A percentile compares a stretch with the other conserved stretches of the same genome.
Evolutionary conservation across 2,888 invertebrate genomes (phyloP).

Genomic region (Notodonta dromedarius): DNA sequence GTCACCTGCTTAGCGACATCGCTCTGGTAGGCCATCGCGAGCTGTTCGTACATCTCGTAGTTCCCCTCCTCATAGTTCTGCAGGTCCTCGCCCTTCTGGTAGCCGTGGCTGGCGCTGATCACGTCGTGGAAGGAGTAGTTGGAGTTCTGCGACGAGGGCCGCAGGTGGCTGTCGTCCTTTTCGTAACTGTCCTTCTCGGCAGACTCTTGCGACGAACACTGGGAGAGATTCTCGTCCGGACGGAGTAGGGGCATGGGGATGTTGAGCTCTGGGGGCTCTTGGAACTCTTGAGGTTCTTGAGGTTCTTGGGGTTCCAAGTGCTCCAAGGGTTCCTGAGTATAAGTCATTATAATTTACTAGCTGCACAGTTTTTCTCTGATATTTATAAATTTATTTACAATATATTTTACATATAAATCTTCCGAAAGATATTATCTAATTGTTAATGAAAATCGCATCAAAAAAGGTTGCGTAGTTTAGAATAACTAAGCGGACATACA

Average conservation of each 20-base stretch:
- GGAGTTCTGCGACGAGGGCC: slow-evolving; percentile 71
- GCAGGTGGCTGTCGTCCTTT: slow-evolving; percentile 70
- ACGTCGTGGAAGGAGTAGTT: slow-evolving; percentile 74
- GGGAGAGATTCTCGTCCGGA: slow-evolving; percentile 56
- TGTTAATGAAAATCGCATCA: no score
- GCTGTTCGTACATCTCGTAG: slow-evolving; percentile 75
- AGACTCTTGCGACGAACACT: slow-evolving; percentile 69
- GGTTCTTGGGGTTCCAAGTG: background rate
- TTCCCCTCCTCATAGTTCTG: slow-evolving; percentile 57
- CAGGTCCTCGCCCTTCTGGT: slow-evolving; percentile 57
- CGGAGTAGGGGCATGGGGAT: slow-evolving; percentile 23
- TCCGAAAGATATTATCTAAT: no score
- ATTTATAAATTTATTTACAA: no score
- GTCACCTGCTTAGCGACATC: slow-evolving; percentile 71
- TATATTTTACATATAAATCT: no score
- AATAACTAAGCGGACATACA: no score
- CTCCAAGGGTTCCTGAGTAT: no score
- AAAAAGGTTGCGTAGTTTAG: no score
- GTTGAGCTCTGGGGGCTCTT: slow-evolving; percentile 30
- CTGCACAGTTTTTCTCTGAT: no score
- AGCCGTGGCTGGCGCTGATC: slow-evolving; percentile 58
- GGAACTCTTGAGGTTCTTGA: background rate
- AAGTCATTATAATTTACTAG: no score
- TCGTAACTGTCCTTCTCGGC: slow-evolving; percentile 61
- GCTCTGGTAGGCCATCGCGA: slow-evolving; percentile 79